Percentiles rank a stretch among this genome's conserved stretches.
These are phyloP conservation scores for Stegodyphus dumicola DNA, from an alignment of 1,140 invertebrate genomes.

Conservation along the genomic window DNA sequence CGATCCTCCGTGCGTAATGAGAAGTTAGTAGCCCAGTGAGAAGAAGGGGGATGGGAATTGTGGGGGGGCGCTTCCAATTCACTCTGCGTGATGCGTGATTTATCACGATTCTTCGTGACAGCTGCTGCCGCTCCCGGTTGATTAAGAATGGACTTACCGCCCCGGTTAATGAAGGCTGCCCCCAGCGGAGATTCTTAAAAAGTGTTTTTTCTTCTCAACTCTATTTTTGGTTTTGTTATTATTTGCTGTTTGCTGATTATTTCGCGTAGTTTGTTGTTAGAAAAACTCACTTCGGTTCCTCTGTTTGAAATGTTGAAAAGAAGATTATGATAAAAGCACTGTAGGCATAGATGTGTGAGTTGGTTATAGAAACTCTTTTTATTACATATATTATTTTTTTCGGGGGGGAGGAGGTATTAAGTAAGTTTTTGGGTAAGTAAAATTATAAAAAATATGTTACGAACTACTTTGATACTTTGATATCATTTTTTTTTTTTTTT, in stretches of 20 bases:
- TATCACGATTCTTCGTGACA: conserved; percentile 55
- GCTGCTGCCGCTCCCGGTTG: conserved; percentile 53
- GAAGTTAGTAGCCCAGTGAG: conserved; percentile 22
- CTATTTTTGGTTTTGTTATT: conserved; percentile 3
- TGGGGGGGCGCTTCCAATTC: conserved; percentile 15
- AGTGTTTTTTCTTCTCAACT: neutral
- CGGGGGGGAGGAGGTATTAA: no score
- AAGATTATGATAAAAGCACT: no score
- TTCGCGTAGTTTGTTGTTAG: neutral
- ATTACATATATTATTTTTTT: no score
- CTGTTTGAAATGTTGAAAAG: no score
- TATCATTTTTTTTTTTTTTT: no score
- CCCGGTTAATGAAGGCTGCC: conserved; percentile 52
- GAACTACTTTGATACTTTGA: no score
- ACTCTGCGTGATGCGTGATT: conserved; percentile 54
- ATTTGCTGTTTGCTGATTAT: neutral
- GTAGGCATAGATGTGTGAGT: no score
- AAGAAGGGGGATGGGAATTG: neutral
- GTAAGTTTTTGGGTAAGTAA: no score
- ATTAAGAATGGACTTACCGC: conserved; percentile 55
- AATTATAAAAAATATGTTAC: no score
- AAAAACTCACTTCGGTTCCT: no score
- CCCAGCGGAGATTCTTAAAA: conserved; percentile 4
- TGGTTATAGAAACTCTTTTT: no score
- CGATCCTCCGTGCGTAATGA: conserved; percentile 55